A percentile compares a stretch with the other conserved stretches of the same genome.
phyloP scores from a whole-genome alignment of 1,140 invertebrate species.

The Temnothorax nylanderi region DNA sequence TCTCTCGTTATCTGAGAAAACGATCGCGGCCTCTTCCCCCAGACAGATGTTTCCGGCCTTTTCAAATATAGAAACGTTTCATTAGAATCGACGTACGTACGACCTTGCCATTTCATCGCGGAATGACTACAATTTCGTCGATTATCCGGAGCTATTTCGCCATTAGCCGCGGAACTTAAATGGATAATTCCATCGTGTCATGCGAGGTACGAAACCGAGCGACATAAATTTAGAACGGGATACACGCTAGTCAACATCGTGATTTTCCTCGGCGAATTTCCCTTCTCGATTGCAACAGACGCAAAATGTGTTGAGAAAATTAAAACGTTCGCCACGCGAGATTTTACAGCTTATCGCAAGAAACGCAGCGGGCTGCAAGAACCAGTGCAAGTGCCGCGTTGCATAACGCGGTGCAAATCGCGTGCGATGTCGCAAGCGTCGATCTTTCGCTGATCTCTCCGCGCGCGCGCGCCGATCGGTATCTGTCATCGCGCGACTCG shows the following conservation, averaged over 20 bases:
- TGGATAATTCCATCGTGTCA: background rate
- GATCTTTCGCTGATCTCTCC: background rate
- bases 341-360: background rate
- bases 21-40: background rate
- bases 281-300: background rate
- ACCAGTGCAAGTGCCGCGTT: background rate
- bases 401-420: background rate
- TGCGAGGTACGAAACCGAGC: background rate
- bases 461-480: background rate
- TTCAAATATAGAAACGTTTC: background rate
- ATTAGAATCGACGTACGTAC: background rate
- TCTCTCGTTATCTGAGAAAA: constrained; percentile 22
- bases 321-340: background rate
- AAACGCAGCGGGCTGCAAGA: background rate
- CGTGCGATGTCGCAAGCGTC: background rate
- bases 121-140: background rate
- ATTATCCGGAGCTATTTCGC: background rate
- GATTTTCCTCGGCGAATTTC: background rate
- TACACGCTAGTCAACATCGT: background rate
- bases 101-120: background rate
- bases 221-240: background rate
- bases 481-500: constrained; percentile 2
- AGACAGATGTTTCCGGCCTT: background rate
- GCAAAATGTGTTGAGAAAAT: background rate
- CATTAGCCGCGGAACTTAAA: background rate